Evolutionary conservation across 2,888 invertebrate species (phyloP), one percentile per base, ranked within the genome.

Genomic region (Drosophila leonis): DNA sequence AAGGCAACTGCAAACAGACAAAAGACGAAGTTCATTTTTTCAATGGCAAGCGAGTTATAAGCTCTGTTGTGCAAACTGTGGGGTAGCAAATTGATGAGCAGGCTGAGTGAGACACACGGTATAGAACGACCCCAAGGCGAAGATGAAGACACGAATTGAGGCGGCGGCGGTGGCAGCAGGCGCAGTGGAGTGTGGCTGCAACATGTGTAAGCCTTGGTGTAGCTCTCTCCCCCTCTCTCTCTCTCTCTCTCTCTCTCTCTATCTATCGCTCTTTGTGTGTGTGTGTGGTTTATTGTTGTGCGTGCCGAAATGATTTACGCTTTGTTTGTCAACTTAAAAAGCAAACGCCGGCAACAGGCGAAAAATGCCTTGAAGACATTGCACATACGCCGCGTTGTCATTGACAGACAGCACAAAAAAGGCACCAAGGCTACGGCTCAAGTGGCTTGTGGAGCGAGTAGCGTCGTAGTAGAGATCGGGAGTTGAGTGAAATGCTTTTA

Each of bases 241-340:
- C 33, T 2, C 39, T 52, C 48, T 39, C 55, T 48, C 42, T 24
- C 55, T 24, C 18, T 8, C 24, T 20, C 6, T 10, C 42, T 33
- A 54, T 57, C 46, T 20, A 55, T 48, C 35, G 27, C 56, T 39
- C 59, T 52, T 52, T 63, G 57, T 65, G 39, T 18, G 57, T 35
- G 77, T 70, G 61, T 81, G 81, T 65, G 83, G 83, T 75, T 82
- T 83, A 76, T 78, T 77, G 69, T 84, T 80, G 75, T 84, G 75
- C 82, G 88, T 84, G 86, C 75, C 77, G 79, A 87, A 88, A 87
- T 87, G 88, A 87, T 87, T 87, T 86, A 88, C 88, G 87, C 88
- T 88, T 87, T 87, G 87, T 88, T 87, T 87, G 86, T 74, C 88
- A 83, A 88, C 88, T 86, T 88, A 86, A 88, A 86, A 88, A 86